Percentiles rank a stretch among this genome's conserved stretches.
phyloP scores from a whole-genome alignment of 2,888 invertebrate genomes.

The Fabriciana adippe region DNA sequence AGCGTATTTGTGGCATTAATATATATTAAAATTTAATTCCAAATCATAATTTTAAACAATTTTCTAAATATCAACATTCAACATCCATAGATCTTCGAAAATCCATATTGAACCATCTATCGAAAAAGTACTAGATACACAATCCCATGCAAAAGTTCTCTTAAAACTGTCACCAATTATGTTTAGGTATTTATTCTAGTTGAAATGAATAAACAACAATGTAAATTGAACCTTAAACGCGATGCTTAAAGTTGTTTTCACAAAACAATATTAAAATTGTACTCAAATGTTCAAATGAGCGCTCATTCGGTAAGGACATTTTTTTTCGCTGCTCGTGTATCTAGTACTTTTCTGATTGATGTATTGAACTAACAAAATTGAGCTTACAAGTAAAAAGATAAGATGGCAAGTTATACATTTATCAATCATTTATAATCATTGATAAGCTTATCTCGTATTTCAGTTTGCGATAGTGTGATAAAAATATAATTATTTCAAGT shows the following conservation, averaged over 20 bases:
- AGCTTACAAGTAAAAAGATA: conserved; percentile 29
- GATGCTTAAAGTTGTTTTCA: too few species aligned
- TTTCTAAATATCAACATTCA: neutral
- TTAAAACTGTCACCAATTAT: too few species aligned
- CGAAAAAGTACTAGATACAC: too few species aligned
- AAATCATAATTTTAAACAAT: neutral
- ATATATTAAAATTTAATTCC: neutral
- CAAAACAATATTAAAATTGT: too few species aligned
- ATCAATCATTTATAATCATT: neutral
- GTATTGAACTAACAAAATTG: conserved; percentile 2
- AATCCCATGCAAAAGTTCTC: too few species aligned
- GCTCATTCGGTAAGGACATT: too few species aligned
- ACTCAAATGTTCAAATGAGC: too few species aligned
- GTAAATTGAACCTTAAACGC: too few species aligned
- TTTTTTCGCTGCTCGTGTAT: too few species aligned
- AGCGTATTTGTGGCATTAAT: neutral
- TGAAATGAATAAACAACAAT: too few species aligned
- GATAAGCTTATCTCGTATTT: conserved; percentile 25
- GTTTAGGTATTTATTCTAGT: too few species aligned
- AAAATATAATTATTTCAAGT: conserved; percentile 44
- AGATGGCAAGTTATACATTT: conserved; percentile 9
- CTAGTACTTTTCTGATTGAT: conserved; percentile 3
- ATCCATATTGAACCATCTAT: neutral
- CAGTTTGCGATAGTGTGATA: conserved; percentile 25
- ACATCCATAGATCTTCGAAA: too few species aligned